A percentile compares a stretch with the other conserved stretches of the same genome.
Evolutionary conservation across 2,113 vertebrate genomes (phyloP).

Genomic region (Ictalurus punctatus): DNA sequence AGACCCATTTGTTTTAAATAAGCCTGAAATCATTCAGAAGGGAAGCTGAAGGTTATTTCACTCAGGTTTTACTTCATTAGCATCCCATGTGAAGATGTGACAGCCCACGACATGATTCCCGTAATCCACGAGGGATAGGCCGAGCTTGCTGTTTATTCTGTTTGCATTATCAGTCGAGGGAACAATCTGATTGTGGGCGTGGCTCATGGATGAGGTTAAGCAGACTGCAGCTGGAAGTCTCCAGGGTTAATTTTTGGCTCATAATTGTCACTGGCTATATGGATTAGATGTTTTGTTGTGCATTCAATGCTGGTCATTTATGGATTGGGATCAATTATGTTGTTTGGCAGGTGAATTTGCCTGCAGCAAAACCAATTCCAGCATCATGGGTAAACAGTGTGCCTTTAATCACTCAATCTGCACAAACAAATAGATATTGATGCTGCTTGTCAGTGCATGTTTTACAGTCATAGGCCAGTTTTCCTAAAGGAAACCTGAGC

Average conservation of each 20-base stretch:
- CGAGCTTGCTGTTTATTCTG: conserved; percentile 22
- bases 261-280: conserved; percentile 46
- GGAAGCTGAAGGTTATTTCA: conserved; percentile 63
- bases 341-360: conserved; percentile 44
- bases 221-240: conserved; percentile 33
- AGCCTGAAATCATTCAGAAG: conserved; percentile 55
- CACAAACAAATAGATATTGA: conserved; percentile 63
- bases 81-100: conserved; percentile 19
- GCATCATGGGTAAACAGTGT: conserved; percentile 56
- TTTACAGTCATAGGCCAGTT: conserved; percentile 28
- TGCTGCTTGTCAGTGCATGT: conserved; percentile 57
- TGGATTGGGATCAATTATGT: conserved; percentile 46
- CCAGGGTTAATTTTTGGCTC: conserved; percentile 47
- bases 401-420: conserved; percentile 53
- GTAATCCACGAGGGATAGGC: conserved; percentile 38
- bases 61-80: conserved; percentile 43
- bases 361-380: conserved; percentile 57
- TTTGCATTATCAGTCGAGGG: conserved; percentile 38
- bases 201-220: conserved; percentile 42
- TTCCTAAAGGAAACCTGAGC: not conserved
- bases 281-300: conserved; percentile 48
- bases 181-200: conserved; percentile 10
- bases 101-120: conserved; percentile 8
- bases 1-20: conserved; percentile 66
- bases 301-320: conserved; percentile 42